Conservation (phyloP, 2,888 invertebrate species). For the Graphium colonna region DNA sequence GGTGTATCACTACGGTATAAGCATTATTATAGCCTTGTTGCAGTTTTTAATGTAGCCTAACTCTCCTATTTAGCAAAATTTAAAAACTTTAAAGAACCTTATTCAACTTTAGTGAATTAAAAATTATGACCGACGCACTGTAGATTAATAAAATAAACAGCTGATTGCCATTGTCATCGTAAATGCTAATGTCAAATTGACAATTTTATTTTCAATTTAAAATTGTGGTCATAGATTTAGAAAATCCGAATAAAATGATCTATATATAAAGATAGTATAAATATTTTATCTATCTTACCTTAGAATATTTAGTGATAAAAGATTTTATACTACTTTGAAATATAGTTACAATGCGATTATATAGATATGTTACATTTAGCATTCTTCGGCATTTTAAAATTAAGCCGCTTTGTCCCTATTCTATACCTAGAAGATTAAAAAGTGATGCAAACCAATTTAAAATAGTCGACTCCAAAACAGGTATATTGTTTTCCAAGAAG, state of each 20-base stretch:
- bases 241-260: too few species aligned
- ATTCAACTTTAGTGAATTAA: too few species aligned
- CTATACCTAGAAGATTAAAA: conserved; percentile 29
- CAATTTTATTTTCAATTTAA: too few species aligned
- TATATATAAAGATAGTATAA: too few species aligned
- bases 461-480: conserved; percentile 25
- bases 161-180: conserved; percentile 24
- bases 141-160: conserved; percentile 10
- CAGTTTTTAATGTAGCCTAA: too few species aligned
- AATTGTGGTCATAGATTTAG: too few species aligned
- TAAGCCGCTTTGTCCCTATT: conserved; percentile 30
- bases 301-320: not conserved
- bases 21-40: too few species aligned
- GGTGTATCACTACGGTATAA: too few species aligned
- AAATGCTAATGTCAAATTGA: too few species aligned
- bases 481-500: not conserved
- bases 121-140: too few species aligned
- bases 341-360: conserved; percentile 44
- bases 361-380: conserved; percentile 51
- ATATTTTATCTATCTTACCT: not conserved
- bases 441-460: conserved; percentile 29
- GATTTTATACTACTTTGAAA: not conserved
- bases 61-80: too few species aligned
- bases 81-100: too few species aligned
- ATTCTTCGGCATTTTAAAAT: conserved; percentile 47